phyloP scores from a whole-genome alignment of 2,797 vertebrate genomes.

The Trichosurus vulpecula region DNA sequence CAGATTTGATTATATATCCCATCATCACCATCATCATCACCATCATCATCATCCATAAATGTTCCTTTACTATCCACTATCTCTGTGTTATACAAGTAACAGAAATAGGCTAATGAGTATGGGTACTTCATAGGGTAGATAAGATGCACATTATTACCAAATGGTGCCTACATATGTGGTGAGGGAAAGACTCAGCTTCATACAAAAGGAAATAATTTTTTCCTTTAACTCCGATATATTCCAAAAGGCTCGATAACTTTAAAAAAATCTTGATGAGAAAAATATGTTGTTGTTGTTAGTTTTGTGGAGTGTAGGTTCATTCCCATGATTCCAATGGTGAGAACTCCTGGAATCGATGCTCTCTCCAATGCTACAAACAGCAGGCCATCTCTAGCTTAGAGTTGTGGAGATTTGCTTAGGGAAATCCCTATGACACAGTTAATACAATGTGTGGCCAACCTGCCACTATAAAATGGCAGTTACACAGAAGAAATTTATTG shows the following conservation, averaged over 20 bases:
- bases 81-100: constrained; percentile 13
- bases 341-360: background rate
- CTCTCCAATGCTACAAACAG: background rate
- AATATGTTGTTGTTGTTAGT: background rate
- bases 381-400: background rate
- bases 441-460: background rate
- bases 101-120: background rate
- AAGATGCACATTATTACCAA: background rate
- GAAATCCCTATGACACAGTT: background rate
- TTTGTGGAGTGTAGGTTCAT: background rate
- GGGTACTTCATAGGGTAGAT: background rate
- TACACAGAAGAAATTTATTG: background rate
- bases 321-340: background rate
- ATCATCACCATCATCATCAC: no score
- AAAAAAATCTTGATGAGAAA: background rate
- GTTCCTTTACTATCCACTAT: background rate
- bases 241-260: background rate
- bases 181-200: background rate
- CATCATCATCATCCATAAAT: constrained; percentile 1
- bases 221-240: background rate
- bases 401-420: background rate
- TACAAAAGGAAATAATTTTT: background rate
- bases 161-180: background rate
- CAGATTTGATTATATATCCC: constrained; percentile 17
- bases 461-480: background rate